A percentile compares a stretch with the other conserved stretches of the same genome.
Conservation (phyloP, 2,888 invertebrate genomes). For the Embidobia sp. region DNA sequence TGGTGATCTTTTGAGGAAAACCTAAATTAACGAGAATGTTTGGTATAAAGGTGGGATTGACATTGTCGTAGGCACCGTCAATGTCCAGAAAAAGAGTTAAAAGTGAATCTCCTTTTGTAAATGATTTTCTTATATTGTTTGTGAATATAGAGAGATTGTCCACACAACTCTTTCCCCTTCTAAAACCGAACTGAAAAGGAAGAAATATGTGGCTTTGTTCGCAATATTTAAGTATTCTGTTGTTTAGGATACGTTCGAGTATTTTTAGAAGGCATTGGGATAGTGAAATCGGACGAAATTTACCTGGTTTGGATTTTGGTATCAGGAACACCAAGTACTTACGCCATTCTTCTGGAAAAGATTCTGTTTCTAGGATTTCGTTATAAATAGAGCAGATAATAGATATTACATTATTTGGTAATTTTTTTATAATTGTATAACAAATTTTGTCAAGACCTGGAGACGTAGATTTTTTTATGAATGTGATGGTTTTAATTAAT, state of each 20-base stretch:
- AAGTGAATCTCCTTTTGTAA: background rate
- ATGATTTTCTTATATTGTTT: background rate
- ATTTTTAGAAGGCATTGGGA: slow-evolving; percentile 14
- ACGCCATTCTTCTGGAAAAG: slow-evolving; percentile 4
- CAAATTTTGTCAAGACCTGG: background rate
- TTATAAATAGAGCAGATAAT: background rate
- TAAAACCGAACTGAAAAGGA: slow-evolving; percentile 7
- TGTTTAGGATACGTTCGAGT: slow-evolving; percentile 9
- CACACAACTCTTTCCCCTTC: background rate
- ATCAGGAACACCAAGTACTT: slow-evolving; percentile 12
- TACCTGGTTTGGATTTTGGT: slow-evolving; percentile 4
- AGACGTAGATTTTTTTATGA: background rate
- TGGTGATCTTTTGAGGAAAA: slow-evolving; percentile 1
- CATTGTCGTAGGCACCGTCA: slow-evolving; percentile 8
- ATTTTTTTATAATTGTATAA: no score
- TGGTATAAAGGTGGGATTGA: slow-evolving; percentile 1
- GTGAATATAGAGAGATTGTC: slow-evolving; percentile 5
- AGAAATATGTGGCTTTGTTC: background rate
- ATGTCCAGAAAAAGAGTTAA: background rate
- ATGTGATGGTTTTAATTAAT: no score
- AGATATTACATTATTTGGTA: no score
- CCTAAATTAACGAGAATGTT: background rate
- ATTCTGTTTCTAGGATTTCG: background rate
- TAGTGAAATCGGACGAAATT: slow-evolving; percentile 17
- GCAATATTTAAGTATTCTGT: background rate